Evolutionary conservation across 2,113 vertebrate genomes (phyloP).

Genomic region (Sardina pilchardus): DNA sequence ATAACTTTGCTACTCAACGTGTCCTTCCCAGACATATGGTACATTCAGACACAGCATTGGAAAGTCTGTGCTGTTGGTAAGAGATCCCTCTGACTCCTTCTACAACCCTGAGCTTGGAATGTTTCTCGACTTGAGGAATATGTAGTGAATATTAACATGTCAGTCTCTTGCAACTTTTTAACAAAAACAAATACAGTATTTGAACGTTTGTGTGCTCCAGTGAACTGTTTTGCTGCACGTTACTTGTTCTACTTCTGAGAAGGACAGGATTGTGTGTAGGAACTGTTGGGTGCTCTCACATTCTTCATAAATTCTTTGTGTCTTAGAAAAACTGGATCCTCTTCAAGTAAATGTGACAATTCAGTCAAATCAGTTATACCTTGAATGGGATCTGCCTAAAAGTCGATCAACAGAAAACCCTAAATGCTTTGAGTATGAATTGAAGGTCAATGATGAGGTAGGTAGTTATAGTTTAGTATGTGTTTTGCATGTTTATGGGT

Average conservation of each 20-base stretch:
- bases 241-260: too few relatives aligned
- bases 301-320: not conserved
- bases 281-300: not conserved
- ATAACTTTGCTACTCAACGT: not conserved
- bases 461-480: not conserved
- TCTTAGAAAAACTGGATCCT: not conserved
- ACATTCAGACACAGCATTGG: not conserved
- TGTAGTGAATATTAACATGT: not conserved
- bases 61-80: not conserved
- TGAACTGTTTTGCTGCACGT: too few relatives aligned
- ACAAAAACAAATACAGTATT: too few relatives aligned
- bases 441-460: not conserved
- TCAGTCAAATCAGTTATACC: not conserved
- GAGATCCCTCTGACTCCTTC: not conserved
- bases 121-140: not conserved
- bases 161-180: too few relatives aligned
- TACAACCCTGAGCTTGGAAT: not conserved
- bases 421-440: not conserved
- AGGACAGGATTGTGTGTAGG: too few relatives aligned
- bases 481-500: not conserved
- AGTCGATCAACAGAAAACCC: not conserved
- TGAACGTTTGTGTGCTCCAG: too few relatives aligned
- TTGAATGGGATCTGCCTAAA: not conserved
- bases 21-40: not conserved
- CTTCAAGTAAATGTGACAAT: not conserved